phyloP scores from a whole-genome alignment of 1,140 invertebrate genomes.

The Lepidurus packardi region DNA sequence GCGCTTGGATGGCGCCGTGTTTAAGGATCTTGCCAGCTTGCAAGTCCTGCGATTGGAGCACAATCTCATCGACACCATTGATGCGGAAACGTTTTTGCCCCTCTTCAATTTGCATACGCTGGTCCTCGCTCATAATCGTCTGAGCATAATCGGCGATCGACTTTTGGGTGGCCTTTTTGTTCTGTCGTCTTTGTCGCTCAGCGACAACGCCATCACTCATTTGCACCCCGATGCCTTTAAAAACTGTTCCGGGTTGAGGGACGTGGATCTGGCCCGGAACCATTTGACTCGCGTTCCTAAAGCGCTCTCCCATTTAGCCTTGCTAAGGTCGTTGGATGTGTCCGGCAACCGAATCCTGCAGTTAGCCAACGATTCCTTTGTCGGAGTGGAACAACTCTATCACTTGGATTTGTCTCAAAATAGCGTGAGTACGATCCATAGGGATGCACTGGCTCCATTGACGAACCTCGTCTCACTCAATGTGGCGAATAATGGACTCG shows the following conservation, averaged over 20 bases:
- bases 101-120: slow-evolving; percentile 69
- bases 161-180: slow-evolving; percentile 66
- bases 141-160: slow-evolving; percentile 59
- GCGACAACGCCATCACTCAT: slow-evolving; percentile 63
- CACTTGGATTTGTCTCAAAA: slow-evolving; percentile 78
- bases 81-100: slow-evolving; percentile 64
- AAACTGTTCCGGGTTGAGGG: slow-evolving; percentile 72
- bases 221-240: slow-evolving; percentile 67
- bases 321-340: slow-evolving; percentile 60
- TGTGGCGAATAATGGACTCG: slow-evolving; percentile 78
- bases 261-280: slow-evolving; percentile 81
- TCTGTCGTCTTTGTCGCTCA: slow-evolving; percentile 64
- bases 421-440: slow-evolving; percentile 55
- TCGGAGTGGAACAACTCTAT: slow-evolving; percentile 73
- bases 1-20: slow-evolving; percentile 62
- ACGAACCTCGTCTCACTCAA: slow-evolving; percentile 75
- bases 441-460: slow-evolving; percentile 69
- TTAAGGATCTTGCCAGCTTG: slow-evolving; percentile 66
- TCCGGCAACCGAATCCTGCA: slow-evolving; percentile 77
- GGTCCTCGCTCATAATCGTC: slow-evolving; percentile 64
- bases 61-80: slow-evolving; percentile 65
- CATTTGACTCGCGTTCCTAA: slow-evolving; percentile 68
- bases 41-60: slow-evolving; percentile 69
- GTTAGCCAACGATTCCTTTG: slow-evolving; percentile 73
- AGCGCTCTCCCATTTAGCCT: slow-evolving; percentile 61